Evolutionary conservation across 1,140 invertebrate genomes (phyloP).

Genomic region (Zaprionus ghesquierei): DNA sequence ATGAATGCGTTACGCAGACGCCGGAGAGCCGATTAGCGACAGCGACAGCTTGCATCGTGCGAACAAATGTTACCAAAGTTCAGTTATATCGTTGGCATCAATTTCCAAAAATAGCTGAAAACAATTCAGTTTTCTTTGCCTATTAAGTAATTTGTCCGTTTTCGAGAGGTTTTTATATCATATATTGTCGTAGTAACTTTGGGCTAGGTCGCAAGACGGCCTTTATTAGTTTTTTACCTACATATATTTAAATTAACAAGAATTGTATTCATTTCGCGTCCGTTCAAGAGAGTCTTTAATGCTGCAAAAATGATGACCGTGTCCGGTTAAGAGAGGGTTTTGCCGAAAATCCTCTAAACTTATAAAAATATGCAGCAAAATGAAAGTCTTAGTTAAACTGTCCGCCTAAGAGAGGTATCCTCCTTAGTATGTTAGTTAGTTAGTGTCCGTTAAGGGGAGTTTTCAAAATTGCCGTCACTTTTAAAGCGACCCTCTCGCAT

Average conservation of each 20-base stretch:
- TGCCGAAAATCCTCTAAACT: too few relatives aligned
- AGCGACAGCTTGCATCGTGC: slow-evolving; percentile 16
- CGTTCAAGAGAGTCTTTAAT: neutral
- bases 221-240: too few relatives aligned
- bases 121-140: neutral
- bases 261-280: too few relatives aligned
- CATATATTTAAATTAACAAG: too few relatives aligned
- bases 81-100: neutral
- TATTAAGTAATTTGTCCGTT: neutral
- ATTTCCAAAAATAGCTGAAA: neutral
- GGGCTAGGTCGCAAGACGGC: neutral
- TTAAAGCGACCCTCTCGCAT: neutral
- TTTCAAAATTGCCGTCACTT: neutral
- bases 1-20: slow-evolving; percentile 33
- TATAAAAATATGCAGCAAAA: too few relatives aligned
- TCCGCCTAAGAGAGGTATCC: too few relatives aligned
- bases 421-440: too few relatives aligned
- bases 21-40: slow-evolving; percentile 11
- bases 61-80: neutral
- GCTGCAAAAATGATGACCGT: too few relatives aligned
- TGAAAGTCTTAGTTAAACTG: too few relatives aligned
- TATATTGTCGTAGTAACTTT: neutral
- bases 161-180: too few relatives aligned
- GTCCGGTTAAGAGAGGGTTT: too few relatives aligned
- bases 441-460: neutral